A percentile compares a stretch with the other conserved stretches of the same genome.
phyloP scores from a whole-genome alignment of 2,113 vertebrate genomes.

The Protomyctophum bolini region DNA sequence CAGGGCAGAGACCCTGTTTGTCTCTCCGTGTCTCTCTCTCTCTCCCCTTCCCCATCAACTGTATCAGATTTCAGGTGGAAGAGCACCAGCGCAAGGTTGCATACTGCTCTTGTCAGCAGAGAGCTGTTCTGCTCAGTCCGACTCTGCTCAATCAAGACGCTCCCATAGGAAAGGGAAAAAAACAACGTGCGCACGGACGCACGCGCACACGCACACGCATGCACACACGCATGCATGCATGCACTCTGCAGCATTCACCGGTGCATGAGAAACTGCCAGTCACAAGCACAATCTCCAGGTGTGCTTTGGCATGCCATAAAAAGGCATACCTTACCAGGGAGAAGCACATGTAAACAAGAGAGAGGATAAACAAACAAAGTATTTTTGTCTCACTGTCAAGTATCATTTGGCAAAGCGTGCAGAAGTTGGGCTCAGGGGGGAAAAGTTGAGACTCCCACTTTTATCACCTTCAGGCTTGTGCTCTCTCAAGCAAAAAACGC shows the following conservation, averaged over 20 bases:
- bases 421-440: neutral
- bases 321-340: slow-evolving; percentile 2
- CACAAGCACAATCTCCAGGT: slow-evolving; percentile 40
- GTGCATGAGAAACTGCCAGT: no score
- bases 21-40: slow-evolving; percentile 8
- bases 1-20: slow-evolving; percentile 27
- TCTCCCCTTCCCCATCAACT: slow-evolving; percentile 20
- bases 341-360: slow-evolving; percentile 14
- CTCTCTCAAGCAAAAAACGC: no score
- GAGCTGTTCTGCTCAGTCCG: slow-evolving; percentile 34
- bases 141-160: slow-evolving; percentile 51
- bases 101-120: slow-evolving; percentile 52
- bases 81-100: slow-evolving; percentile 57
- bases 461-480: neutral
- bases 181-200: slow-evolving; percentile 2
- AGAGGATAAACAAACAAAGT: neutral
- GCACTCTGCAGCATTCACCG: slow-evolving; percentile 12
- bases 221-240: slow-evolving; percentile 1
- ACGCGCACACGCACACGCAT: slow-evolving; percentile 12
- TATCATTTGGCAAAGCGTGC: neutral
- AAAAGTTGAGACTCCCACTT: neutral
- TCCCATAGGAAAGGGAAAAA: slow-evolving; percentile 49
- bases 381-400: neutral
- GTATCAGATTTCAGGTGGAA: slow-evolving; percentile 61
- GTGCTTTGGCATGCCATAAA: slow-evolving; percentile 28